Evolutionary conservation across 2,888 invertebrate genomes (phyloP), one percentile per base, ranked within the genome.

Genomic region (Eudasyphora cyanicolor): DNA sequence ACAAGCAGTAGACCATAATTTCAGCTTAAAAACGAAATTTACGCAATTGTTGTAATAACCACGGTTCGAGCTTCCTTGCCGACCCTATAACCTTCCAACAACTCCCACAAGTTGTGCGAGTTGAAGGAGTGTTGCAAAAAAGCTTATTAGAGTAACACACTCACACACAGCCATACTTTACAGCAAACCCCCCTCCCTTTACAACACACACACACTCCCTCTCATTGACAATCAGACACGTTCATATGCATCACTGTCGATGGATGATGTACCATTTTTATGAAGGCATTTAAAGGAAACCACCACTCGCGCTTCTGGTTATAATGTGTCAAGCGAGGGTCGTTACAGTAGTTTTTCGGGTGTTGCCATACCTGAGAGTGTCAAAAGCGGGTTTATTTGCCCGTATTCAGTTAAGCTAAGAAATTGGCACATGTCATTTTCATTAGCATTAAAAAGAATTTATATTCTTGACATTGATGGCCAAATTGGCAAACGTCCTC

Each of bases 1-100:
- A 21, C 24, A 57, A 67, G n/a, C 29, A n/a, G n/a, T n/a, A n/a
- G 24, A 42, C 35, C 38, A 82, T 62, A 73, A 79, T 38, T 79
- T 76, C n/a, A 67, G 76, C 73, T 82, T 82, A 79, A 79, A n/a
- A 79, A 67, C 21, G 19, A 76, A 79, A 82, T 79, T 79, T 79
- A 79, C 76, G 67, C 73, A 79, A 82, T 71, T 77, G 60, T 70
- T 77, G 0, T 35, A 60, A 71, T 70, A 75, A 82, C 54, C 54
- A 64, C 42, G 12, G 62, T 21, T 17, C 54, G 17, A 76, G 54
- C 21, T 5, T 7, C 7, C 5, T 21, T 21, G 21, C 14, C 57
- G 27, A 12, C 24, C 49, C 32, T 5, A 35, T 35, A 10, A 24
- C 45, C n/a, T 14, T 0, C 42, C 12, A 21, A 70, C 24, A 49